Evolutionary conservation across 2,888 invertebrate species (phyloP), one percentile per base, ranked within the genome.

Genomic region (Callyntrura sp.): DNA sequence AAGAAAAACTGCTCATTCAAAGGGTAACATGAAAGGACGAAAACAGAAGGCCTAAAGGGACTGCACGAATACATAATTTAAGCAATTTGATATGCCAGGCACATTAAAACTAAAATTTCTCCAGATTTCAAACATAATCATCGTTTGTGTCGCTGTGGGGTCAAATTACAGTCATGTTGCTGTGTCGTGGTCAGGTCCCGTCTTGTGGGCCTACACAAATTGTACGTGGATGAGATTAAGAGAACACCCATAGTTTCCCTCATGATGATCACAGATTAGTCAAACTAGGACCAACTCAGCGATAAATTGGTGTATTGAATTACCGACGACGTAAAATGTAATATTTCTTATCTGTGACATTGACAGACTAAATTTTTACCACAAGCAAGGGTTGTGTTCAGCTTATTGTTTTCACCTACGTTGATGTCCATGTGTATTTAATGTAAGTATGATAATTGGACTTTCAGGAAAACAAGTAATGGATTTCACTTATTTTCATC

Each of bases 21-120:
- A 25, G 9, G n/a, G n/a, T n/a, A n/a, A n/a, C n/a, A n/a, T n/a
- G n/a, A 25, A 1, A 25, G 4, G 28, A 25, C 12, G 28, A 28
- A 65, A 0, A 25, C 23, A 11, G n/a, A 62, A 48, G 20, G 62
- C 82, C 82, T 45, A 43, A 17, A 6, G 81, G 62, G 81, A 17
- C 3, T 6, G 20, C n/a, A 28, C 20, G 62, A 62, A 62, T 81
- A 43, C 81, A 81, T 81, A 81, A 81, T 81, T 48, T 81, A 14
- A 62, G 81, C 17, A 81, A 81, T 60, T 81, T 81, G 81, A 81
- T 81, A 81, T 60, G 62, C 23, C n/a, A 20, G 20, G 62, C 20
- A 60, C 57, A 17, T 14, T 17, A 45, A 11, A 4, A 62, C 43
- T 62, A 83, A 68, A 23, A n/a, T 83, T 83, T 83, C 28, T 35